Evolutionary conservation across 2,888 invertebrate genomes (phyloP).

Genomic region (Prenolepis imparis): DNA sequence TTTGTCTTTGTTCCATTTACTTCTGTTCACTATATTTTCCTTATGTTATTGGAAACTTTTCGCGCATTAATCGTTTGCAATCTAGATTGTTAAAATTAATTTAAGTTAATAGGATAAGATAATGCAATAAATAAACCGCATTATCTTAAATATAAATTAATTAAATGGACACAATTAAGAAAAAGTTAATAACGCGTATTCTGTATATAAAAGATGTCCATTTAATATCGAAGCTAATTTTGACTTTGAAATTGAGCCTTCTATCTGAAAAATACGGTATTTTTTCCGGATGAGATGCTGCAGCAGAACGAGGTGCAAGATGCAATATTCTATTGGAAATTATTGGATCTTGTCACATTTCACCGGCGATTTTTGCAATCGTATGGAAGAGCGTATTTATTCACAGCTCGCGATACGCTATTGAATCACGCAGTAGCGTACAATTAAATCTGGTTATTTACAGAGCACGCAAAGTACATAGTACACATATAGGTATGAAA

Average conservation of each 20-base stretch:
- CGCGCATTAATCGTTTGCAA: neutral
- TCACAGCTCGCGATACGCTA: slow-evolving; percentile 38
- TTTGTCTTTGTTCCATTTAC: slow-evolving; percentile 4
- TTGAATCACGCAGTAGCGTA: slow-evolving; percentile 43
- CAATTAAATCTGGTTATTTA: slow-evolving; percentile 53
- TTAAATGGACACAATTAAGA: neutral
- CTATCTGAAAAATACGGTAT: neutral
- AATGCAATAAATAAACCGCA: neutral
- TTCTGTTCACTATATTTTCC: neutral
- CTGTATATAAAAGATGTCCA: neutral
- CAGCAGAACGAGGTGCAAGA: neutral
- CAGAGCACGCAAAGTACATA: slow-evolving; percentile 41
- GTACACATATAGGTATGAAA: slow-evolving; percentile 3
- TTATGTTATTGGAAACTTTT: neutral
- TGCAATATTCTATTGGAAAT: slow-evolving; percentile 28
- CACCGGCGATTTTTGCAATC: slow-evolving; percentile 42
- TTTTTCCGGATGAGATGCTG: slow-evolving; percentile 10
- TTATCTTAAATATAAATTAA: slow-evolving; percentile 12
- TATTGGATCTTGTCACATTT: slow-evolving; percentile 44
- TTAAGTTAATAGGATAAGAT: neutral
- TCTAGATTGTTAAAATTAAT: slow-evolving; percentile 11
- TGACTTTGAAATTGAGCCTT: neutral
- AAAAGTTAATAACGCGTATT: neutral
- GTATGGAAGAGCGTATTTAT: slow-evolving; percentile 30
- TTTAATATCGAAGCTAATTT: neutral